A percentile compares a stretch with the other conserved stretches of the same genome.
phyloP scores from a whole-genome alignment of 2,888 invertebrate genomes.

The Tromatobia lineatoria region DNA sequence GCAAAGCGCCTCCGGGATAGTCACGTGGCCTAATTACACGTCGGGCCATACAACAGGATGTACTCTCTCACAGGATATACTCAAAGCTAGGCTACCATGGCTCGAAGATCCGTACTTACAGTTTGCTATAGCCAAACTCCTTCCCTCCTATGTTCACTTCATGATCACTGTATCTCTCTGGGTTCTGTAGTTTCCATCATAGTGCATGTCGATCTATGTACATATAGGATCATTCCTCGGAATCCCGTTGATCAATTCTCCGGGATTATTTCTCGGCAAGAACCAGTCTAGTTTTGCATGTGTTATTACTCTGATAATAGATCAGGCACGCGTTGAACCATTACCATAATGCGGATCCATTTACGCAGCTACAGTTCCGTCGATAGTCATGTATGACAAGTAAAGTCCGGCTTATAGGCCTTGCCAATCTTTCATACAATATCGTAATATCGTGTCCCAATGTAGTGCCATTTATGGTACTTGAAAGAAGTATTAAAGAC shows the following conservation, averaged over 20 bases:
- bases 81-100: slow-evolving; percentile 29
- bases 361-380: not conserved
- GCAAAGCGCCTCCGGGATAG: slow-evolving; percentile 40
- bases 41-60: slow-evolving; percentile 24
- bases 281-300: slow-evolving; percentile 2
- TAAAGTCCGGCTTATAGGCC: too few relatives aligned
- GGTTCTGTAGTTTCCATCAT: not conserved
- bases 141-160: slow-evolving; percentile 1
- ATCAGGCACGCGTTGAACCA: not conserved
- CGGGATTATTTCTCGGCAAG: slow-evolving; percentile 36
- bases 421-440: too few relatives aligned
- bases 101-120: slow-evolving; percentile 50
- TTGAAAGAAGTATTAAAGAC: too few relatives aligned
- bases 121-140: slow-evolving; percentile 31
- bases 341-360: too few relatives aligned
- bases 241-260: slow-evolving; percentile 47
- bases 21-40: slow-evolving; percentile 61
- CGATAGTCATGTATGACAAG: too few relatives aligned
- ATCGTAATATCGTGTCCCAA: too few relatives aligned
- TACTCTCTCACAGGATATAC: slow-evolving; percentile 42
- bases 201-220: slow-evolving; percentile 28
- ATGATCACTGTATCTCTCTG: slow-evolving; percentile 31
- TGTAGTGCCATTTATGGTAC: too few relatives aligned
- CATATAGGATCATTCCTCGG: slow-evolving; percentile 2
- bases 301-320: not conserved